Conservation (phyloP, 2,113 vertebrate genomes). For the Forbesichthys agassizii region DNA sequence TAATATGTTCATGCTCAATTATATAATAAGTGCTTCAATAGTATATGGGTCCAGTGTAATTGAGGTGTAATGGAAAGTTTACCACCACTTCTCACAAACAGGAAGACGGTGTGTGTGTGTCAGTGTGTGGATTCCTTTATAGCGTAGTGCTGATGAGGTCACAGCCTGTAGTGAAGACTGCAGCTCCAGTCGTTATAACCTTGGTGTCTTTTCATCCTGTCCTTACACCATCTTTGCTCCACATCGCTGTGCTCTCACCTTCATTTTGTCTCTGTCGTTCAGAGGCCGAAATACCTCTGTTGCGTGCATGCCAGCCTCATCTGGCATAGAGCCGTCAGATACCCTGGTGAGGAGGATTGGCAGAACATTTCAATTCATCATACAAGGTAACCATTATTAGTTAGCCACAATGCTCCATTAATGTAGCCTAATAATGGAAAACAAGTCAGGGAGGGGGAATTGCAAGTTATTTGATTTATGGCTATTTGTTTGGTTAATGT, state of each 20-base stretch:
- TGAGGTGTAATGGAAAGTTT: conserved; percentile 87
- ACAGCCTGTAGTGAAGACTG: conserved; percentile 39
- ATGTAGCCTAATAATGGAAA: background rate
- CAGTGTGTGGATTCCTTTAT: conserved; percentile 15
- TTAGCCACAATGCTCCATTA: conserved; percentile 8
- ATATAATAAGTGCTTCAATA: too few relatives aligned
- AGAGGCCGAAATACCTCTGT: conserved; percentile 28
- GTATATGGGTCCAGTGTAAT: conserved; percentile 56
- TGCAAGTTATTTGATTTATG: conserved; percentile 13
- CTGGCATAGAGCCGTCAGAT: conserved; percentile 37
- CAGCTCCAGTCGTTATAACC: conserved; percentile 51
- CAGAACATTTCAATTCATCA: conserved; percentile 21
- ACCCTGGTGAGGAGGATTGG: conserved; percentile 46
- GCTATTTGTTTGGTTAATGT: conserved; percentile 48
- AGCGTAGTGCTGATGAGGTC: conserved; percentile 57
- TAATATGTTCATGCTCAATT: too few relatives aligned
- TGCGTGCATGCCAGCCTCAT: conserved; percentile 6
- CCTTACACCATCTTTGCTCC: conserved; percentile 37
- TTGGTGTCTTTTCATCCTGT: conserved; percentile 40
- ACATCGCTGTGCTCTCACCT: conserved; percentile 28
- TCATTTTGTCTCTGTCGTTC: conserved; percentile 7
- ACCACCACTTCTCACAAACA: conserved; percentile 83
- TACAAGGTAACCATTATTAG: conserved; percentile 21
- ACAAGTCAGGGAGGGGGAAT: conserved; percentile 15
- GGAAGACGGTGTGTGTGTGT: conserved; percentile 76